Evolutionary conservation across 2,113 vertebrate genomes (phyloP).

Genomic region (Sialia sialis): DNA sequence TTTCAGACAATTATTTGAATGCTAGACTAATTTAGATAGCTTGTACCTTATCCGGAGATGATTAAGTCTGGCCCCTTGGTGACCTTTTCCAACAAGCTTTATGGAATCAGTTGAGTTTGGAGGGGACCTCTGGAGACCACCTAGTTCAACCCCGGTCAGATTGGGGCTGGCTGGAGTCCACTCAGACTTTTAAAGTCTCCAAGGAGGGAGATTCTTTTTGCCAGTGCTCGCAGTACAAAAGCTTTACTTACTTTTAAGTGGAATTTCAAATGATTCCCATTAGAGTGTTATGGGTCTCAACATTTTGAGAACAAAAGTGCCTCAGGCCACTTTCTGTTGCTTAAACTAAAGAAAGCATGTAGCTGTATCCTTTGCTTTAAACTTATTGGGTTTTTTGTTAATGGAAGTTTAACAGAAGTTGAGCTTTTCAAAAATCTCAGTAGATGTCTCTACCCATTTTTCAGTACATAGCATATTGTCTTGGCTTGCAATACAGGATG

Average conservation of each 20-base stretch:
- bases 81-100: background rate
- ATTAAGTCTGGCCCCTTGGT: background rate
- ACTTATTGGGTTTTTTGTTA: rapidly evolving
- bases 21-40: background rate
- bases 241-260: background rate
- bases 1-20: background rate
- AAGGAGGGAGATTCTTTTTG: background rate
- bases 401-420: background rate
- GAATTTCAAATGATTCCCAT: background rate
- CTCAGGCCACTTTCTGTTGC: background rate
- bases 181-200: background rate
- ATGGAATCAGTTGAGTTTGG: background rate
- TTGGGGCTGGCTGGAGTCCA: background rate
- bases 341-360: background rate
- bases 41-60: background rate
- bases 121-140: background rate
- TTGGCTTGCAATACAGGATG: too few relatives aligned
- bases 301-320: background rate
- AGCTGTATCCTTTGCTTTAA: background rate
- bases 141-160: background rate
- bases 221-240: background rate
- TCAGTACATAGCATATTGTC: background rate
- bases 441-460: background rate
- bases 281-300: background rate
- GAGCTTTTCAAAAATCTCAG: background rate